Conservation (phyloP, 1,140 invertebrate species). For the Dufourea novaeangliae region DNA sequence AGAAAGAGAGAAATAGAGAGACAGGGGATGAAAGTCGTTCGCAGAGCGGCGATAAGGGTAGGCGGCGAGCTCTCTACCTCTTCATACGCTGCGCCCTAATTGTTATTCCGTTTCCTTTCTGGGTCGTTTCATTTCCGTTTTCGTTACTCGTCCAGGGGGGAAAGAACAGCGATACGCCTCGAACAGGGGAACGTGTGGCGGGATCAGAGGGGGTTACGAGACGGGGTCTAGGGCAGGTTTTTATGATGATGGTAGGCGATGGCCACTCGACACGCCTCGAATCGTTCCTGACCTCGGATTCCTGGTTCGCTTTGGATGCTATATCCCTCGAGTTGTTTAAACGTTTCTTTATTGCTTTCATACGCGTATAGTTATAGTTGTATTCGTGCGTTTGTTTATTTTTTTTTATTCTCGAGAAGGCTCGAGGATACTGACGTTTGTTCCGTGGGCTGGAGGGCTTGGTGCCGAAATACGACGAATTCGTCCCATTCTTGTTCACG, state of each 20-base stretch:
- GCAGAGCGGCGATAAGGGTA: conserved; percentile 60
- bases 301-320: conserved; percentile 22
- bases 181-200: background rate
- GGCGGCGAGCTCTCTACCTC: conserved; percentile 65
- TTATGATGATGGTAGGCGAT: conserved; percentile 8
- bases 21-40: conserved; percentile 57
- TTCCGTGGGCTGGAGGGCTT: too few relatives aligned
- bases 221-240: background rate
- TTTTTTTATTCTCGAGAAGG: too few relatives aligned
- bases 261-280: background rate
- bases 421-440: too few relatives aligned
- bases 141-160: conserved; percentile 56
- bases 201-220: background rate
- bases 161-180: conserved; percentile 50
- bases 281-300: background rate
- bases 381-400: too few relatives aligned
- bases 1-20: too few relatives aligned
- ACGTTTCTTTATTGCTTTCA: too few relatives aligned
- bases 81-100: conserved; percentile 59
- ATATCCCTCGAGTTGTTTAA: background rate
- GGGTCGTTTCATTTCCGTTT: conserved; percentile 53
- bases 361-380: too few relatives aligned
- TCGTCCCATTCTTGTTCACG: too few relatives aligned
- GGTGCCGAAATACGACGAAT: too few relatives aligned
- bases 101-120: conserved; percentile 53